Evolutionary conservation across 2,113 vertebrate genomes (phyloP), one percentile per base, ranked within the genome.

Genomic region (Ranitomeya imitator): DNA sequence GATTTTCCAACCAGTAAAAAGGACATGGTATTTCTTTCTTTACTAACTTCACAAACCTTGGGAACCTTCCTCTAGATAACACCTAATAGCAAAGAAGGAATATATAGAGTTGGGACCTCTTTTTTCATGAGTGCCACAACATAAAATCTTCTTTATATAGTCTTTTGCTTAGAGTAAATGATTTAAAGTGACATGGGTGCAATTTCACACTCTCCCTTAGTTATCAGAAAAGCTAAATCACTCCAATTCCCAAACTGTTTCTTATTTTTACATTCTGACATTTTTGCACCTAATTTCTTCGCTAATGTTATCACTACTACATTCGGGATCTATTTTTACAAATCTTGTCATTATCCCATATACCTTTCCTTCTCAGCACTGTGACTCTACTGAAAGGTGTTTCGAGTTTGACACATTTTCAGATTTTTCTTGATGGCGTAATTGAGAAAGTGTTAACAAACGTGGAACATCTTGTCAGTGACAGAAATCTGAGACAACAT

Each of bases 381-480:
- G 51, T 52, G 21, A 65, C 67, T 69, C 5, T 65, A 52, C 15
- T n/a, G n/a, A 67, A 45, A 84, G 82, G 82, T 84, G 82, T 84
- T 65, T 55, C 26, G 14, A 71, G 63, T 52, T 18, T 69, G 51
- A 71, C 63, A 84, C 82, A 84, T 84, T 83, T 54, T 83, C 80
- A 83, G 19, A 7, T 15, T 77, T 52, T 83, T 83, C 82, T 69
- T 84, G 45, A 84, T 26, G 13, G 51, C n/a, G 6, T 71, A 71
- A 14, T 23, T 83, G 21, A 69, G n/a, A 71, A 84, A 55, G 82
- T 67, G 63, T 55, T 69, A 84, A 84, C 82, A 83, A 69, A 69
- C 63, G 26, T 84, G 37, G 82, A 23, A 84, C 63, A 84, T 71
- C 63, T 71, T 84, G 82, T 54, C 65, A 71, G 63, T 69, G 82